phyloP scores from a whole-genome alignment of 1,140 invertebrate genomes.

The Drosophila jambulina region DNA sequence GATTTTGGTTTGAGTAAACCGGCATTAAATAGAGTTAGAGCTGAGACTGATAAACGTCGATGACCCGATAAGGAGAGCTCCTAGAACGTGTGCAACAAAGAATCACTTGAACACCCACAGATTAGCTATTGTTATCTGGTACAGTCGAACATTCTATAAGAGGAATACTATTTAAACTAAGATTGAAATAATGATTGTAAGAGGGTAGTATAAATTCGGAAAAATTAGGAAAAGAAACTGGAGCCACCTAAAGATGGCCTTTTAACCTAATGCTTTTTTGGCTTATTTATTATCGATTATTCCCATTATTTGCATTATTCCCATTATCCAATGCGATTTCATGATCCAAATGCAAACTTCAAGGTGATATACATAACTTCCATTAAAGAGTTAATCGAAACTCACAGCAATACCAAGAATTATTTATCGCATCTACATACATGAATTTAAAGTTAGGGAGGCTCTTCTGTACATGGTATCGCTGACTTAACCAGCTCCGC shows the following conservation, averaged over 20 bases:
- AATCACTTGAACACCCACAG: constrained; percentile 26
- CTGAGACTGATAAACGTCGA: constrained; percentile 14
- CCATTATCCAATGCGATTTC: too few relatives aligned
- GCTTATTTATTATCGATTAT: too few relatives aligned
- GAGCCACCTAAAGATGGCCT: too few relatives aligned
- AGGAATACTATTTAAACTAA: not conserved
- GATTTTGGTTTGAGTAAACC: not conserved
- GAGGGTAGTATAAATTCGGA: not conserved
- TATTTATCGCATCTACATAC: not conserved
- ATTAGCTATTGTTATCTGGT: constrained; percentile 30
- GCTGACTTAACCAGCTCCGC: not conserved
- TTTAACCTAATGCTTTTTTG: too few relatives aligned
- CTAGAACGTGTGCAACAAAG: constrained; percentile 33
- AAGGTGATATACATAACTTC: too few relatives aligned
- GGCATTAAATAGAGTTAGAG: constrained; percentile 5
- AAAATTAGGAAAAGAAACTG: too few relatives aligned
- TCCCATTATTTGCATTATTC: too few relatives aligned
- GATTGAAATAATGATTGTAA: not conserved
- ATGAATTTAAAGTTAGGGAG: not conserved
- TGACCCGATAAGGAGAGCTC: constrained; percentile 13
- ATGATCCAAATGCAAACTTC: too few relatives aligned
- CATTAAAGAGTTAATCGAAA: too few relatives aligned
- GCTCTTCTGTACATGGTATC: constrained; percentile 1
- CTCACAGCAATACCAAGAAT: not conserved
- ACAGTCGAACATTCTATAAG: not conserved